Percentiles rank a stretch among this genome's conserved stretches.
Evolutionary conservation across 1,140 invertebrate species (phyloP).

Genomic region (Neodiprion pinetum): DNA sequence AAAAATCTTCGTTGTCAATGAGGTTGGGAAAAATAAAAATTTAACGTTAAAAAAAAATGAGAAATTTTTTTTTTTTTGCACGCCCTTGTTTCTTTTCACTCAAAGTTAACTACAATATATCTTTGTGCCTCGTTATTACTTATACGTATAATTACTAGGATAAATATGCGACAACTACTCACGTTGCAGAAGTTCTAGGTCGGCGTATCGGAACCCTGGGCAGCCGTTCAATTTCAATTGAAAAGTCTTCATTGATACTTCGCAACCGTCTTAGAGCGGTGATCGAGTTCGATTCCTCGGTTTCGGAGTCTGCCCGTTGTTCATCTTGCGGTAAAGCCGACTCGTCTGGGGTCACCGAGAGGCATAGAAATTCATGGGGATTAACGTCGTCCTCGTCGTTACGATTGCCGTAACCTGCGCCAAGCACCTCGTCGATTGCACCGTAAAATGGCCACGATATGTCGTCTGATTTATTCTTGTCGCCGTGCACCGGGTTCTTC

Average conservation of each 20-base stretch:
- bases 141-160: too few relatives aligned
- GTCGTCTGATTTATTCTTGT: constrained; percentile 51
- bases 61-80: too few relatives aligned
- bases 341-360: constrained; percentile 42
- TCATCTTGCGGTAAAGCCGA: constrained; percentile 26
- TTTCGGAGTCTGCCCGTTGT: constrained; percentile 17
- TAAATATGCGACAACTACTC: neutral
- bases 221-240: constrained; percentile 24
- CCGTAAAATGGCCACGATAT: constrained; percentile 52
- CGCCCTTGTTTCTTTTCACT: too few relatives aligned
- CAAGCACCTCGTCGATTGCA: constrained; percentile 48
- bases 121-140: too few relatives aligned
- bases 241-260: constrained; percentile 22
- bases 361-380: constrained; percentile 46
- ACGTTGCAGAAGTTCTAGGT: constrained; percentile 5
- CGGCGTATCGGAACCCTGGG: constrained; percentile 8
- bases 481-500: constrained; percentile 48
- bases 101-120: too few relatives aligned
- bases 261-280: constrained; percentile 20
- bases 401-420: constrained; percentile 31
- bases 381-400: constrained; percentile 44
- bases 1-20: neutral
- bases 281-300: constrained; percentile 23
- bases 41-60: too few relatives aligned
- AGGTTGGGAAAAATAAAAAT: neutral